A percentile compares a stretch with the other conserved stretches of the same genome.
phyloP scores from a whole-genome alignment of 1,140 invertebrate genomes.

The Papilio dardanus region DNA sequence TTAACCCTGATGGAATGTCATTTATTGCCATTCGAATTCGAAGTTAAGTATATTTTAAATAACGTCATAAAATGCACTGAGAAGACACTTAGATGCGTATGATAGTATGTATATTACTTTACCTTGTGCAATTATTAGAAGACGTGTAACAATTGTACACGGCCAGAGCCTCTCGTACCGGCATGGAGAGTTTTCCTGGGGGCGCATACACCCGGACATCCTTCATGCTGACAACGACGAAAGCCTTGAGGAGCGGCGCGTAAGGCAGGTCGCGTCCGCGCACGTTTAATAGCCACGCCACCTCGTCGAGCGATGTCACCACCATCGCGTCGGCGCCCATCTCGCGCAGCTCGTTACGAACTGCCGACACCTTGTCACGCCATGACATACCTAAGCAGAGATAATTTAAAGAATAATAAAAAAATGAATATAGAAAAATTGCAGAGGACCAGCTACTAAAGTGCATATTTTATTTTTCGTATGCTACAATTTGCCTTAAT shows the following conservation, averaged over 20 bases:
- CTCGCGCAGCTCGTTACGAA: conserved; percentile 86
- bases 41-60: no score
- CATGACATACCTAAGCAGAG: conserved; percentile 85
- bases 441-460: no score
- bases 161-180: conserved; percentile 80
- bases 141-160: conserved; percentile 84
- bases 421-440: no score
- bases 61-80: no score
- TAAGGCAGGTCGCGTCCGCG: conserved; percentile 94
- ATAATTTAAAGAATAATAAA: not conserved
- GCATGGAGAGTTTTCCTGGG: conserved; percentile 83
- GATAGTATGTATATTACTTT: no score
- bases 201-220: conserved; percentile 86
- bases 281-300: conserved; percentile 98
- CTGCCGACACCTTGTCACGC: conserved; percentile 87
- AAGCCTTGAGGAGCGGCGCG: conserved; percentile 92
- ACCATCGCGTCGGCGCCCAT: conserved; percentile 90
- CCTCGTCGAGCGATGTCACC: conserved; percentile 94
- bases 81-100: not conserved
- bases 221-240: conserved; percentile 87
- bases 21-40: no score
- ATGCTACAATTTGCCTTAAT: no score
- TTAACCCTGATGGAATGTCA: conserved; percentile 84
- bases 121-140: conserved; percentile 86
- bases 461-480: no score